A percentile compares a stretch with the other conserved stretches of the same genome.
Conservation (phyloP, 1,140 invertebrate genomes). For the Drosophila novamexicana region DNA sequence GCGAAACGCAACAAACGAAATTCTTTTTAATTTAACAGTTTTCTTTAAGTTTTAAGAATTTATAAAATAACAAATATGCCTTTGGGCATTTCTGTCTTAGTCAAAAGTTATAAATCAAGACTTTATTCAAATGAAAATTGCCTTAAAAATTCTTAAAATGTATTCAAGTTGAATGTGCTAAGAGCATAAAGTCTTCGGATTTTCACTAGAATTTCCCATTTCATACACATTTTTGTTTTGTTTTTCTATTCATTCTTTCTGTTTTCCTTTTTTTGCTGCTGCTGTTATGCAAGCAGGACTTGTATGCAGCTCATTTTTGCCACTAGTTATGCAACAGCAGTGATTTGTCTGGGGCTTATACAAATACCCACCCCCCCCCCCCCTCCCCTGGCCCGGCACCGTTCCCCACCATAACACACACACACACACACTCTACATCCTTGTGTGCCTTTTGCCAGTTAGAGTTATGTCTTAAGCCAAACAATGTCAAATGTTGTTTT, state of each 20-base stretch:
- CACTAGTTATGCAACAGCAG: conserved; percentile 49
- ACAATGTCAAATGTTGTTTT: conserved; percentile 56
- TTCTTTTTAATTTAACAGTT: too few species aligned
- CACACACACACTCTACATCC: too few species aligned
- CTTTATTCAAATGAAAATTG: neutral
- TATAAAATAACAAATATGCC: too few species aligned
- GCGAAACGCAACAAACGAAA: too few species aligned
- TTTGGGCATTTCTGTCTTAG: neutral
- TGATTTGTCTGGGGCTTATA: conserved; percentile 26
- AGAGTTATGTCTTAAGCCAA: conserved; percentile 58
- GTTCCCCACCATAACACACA: too few species aligned
- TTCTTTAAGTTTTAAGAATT: too few species aligned
- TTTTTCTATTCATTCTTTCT: conserved; percentile 10
- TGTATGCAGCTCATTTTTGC: conserved; percentile 50
- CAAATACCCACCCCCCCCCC: too few species aligned
- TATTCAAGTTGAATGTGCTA: neutral
- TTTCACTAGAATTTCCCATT: neutral
- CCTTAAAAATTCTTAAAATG: neutral
- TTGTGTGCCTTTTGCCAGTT: conserved; percentile 21
- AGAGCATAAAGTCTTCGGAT: conserved; percentile 2
- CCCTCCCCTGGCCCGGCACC: too few species aligned
- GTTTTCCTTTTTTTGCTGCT: conserved; percentile 7
- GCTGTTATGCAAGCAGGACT: conserved; percentile 11
- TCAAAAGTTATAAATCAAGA: neutral
- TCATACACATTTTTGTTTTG: neutral